Evolutionary conservation across 2,888 invertebrate genomes (phyloP).

Genomic region (Linnaemya tessellans): DNA sequence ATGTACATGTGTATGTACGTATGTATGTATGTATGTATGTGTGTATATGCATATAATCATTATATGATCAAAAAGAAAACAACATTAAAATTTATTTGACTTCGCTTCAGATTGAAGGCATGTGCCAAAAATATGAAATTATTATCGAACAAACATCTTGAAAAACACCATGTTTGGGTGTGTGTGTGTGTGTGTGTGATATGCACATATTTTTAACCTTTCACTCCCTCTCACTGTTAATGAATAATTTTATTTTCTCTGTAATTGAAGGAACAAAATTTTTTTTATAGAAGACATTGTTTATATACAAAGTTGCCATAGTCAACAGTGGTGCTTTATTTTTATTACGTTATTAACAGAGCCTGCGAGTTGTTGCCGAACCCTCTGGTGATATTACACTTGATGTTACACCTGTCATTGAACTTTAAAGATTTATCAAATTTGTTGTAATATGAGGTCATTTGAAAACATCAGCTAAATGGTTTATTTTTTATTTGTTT

Average conservation of each 20-base stretch:
- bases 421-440: too few relatives aligned
- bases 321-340: not conserved
- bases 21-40: not conserved
- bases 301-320: not conserved
- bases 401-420: too few relatives aligned
- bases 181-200: not conserved
- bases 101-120: not conserved
- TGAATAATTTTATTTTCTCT: not conserved
- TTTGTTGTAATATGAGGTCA: too few relatives aligned
- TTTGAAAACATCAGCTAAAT: too few relatives aligned
- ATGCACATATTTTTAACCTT: not conserved
- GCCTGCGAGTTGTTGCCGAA: too few relatives aligned
- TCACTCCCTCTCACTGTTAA: not conserved
- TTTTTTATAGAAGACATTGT: not conserved
- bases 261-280: not conserved
- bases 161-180: not conserved
- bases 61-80: not conserved
- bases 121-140: not conserved
- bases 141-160: constrained; percentile 51
- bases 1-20: not conserved
- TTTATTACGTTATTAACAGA: too few relatives aligned
- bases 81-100: not conserved
- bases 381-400: too few relatives aligned
- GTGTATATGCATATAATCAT: not conserved
- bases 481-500: too few relatives aligned